Conservation (phyloP, 2,113 vertebrate species). For the Psilopogon haemacephalus region DNA sequence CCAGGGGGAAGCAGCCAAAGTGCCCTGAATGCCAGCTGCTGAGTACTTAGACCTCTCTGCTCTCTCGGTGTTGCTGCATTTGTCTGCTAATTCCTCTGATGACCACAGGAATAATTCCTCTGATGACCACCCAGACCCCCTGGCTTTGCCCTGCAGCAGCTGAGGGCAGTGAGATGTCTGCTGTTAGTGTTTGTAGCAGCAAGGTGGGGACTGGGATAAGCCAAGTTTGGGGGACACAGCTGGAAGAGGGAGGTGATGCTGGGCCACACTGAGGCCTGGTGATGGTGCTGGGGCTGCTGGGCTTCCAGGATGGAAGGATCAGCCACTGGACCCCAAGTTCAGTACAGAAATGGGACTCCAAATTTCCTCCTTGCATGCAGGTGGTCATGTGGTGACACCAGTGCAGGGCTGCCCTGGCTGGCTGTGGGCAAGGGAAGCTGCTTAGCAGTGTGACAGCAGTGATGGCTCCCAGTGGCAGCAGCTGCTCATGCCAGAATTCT, state of each 20-base stretch:
- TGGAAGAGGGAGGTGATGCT: not conserved
- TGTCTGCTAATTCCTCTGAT: not conserved
- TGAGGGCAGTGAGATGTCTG: fast-evolving
- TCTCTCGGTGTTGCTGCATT: fast-evolving
- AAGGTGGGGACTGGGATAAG: fast-evolving
- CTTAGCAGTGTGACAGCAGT: not conserved
- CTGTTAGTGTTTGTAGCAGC: not conserved
- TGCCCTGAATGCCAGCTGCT: not conserved
- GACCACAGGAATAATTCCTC: not conserved
- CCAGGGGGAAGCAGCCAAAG: not conserved
- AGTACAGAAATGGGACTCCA: not conserved
- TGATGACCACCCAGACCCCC: not conserved
- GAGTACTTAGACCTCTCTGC: not conserved
- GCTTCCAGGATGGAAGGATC: not conserved
- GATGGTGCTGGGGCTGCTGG: not conserved
- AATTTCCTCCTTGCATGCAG: fast-evolving
- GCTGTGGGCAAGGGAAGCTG: not conserved
- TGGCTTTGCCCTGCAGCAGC: fast-evolving
- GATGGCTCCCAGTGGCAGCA: fast-evolving
- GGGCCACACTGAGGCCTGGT: fast-evolving
- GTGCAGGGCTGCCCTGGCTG: fast-evolving
- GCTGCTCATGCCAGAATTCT: not conserved
- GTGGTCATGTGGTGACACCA: fast-evolving
- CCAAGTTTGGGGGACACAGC: not conserved
- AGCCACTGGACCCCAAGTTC: not conserved